Evolutionary conservation across 2,888 invertebrate species (phyloP), one percentile per base, ranked within the genome.

Genomic region (Ethmia dodecea): DNA sequence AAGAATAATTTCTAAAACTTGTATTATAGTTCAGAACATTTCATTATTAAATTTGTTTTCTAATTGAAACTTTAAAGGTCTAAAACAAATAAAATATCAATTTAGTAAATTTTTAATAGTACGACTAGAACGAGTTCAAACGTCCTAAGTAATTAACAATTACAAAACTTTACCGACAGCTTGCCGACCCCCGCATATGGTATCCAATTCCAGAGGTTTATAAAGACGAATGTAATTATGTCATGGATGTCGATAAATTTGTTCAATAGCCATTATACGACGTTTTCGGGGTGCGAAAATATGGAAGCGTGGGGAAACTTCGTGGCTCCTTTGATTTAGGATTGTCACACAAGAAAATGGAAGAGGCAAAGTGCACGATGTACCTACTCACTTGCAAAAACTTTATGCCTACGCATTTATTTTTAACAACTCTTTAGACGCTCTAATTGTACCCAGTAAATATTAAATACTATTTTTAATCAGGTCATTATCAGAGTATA

Each of bases 231-330:
- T n/a, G n/a, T n/a, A 78, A 80, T 79, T 77, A 78, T 75, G 79
- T 78, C 79, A 72, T 66, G 68, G 75, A 75, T 75, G 74, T 77
- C 80, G 70, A 81, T 84, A 81, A 83, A 84, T 84, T 80, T 78
- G 74, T 73, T 78, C 81, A 79, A 81, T 77, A 73, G 80, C 80
- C 68, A 81, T 84, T 83, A 83, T 74, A 78, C 72, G 75, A 71
- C 75, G 72, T 66, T 74, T 75, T 72, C 63, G 73, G 78, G 71
- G 84, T 71, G 81, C 68, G 80, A 81, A 83, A 81, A 83, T 83
- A 80, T 81, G 78, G 77, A 72, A 74, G 76, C 63, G 68, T 58
- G 70, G 68, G 74, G 42, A 70, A 62, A 69, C 66, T 76, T 76
- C 71, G 65, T 69, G 63, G 72, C 68, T 65, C 68, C n/a, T 78